Conservation (phyloP, 2,888 invertebrate species). For the Xiphydria camelus region DNA sequence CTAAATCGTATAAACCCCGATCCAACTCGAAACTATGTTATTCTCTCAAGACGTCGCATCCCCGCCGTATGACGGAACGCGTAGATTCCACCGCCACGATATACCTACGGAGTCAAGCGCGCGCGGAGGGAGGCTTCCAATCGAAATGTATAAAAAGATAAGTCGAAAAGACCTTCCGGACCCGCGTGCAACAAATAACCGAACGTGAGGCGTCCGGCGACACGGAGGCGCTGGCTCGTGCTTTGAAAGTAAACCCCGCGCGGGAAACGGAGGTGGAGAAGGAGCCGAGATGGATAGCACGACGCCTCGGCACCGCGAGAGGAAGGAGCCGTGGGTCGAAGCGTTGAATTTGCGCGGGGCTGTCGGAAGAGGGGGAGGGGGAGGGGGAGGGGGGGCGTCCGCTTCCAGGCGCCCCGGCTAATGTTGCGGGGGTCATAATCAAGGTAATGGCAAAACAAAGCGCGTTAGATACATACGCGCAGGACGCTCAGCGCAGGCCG, state of each 20-base stretch:
- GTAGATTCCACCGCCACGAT: neutral
- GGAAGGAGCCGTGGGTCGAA: neutral
- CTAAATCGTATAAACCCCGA: no score
- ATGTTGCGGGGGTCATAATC: conserved; percentile 28
- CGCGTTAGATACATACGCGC: conserved; percentile 16
- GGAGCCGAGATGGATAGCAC: neutral
- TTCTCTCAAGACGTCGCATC: no score
- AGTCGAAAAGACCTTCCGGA: neutral
- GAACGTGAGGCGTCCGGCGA: no score
- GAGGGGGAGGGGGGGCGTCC: neutral
- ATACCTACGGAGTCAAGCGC: neutral
- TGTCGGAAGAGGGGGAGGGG: neutral
- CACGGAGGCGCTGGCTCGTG: neutral
- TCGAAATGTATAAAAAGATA: neutral
- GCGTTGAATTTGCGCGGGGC: no score
- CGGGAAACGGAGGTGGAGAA: conserved; percentile 13
- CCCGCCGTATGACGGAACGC: no score
- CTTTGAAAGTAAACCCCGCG: conserved; percentile 1
- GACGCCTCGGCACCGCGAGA: neutral
- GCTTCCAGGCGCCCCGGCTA: conserved; percentile 1
- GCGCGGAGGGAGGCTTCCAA: neutral
- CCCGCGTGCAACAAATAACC: neutral
- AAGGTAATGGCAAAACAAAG: conserved; percentile 40
- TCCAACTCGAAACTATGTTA: no score
- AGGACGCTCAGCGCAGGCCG: conserved; percentile 19